Evolutionary conservation across 1,140 invertebrate species (phyloP), one percentile per base, ranked within the genome.

Genomic region (Thaumetopoea pityocampa): DNA sequence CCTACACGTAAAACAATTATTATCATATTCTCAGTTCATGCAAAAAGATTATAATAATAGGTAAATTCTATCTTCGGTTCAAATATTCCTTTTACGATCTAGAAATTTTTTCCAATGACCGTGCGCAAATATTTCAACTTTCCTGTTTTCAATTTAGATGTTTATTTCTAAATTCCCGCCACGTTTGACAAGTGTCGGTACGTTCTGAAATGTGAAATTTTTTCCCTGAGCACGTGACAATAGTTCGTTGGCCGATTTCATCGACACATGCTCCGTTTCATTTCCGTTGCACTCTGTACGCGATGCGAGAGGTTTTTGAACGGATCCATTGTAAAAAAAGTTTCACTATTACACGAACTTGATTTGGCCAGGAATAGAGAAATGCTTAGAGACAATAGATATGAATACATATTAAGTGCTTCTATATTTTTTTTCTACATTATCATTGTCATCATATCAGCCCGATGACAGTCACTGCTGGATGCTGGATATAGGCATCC

Each of bases 281-380:
- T 81, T 81, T 81, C 77, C 77, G 61, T 37, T 65, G 62, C 65
- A 56, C 68, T 53, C 61, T 51, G 61, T 62, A 35, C 68, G 55
- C 46, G 46, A 28, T 52, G 43, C 15, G 52, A 41, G 54, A 54
- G 63, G 58, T 67, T 78, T 69, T 68, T 69, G 43, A 64, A 59
- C 56, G 45, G 57, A 50, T 34, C 40, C 56, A 60, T 67, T 59
- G 61, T 62, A 70, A 73, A 72, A 73, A 79, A 74, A 71, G 64
- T 81, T 65, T 68, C 71, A 82, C 77, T 82, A 82, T 82, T 82
- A 70, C 70, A 62, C 69, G 65, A 74, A 79, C 70, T 77, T 79
- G 67, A 79, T 79, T 77, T 77, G 60, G 57, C 66, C 61, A 58
- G 43, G 60, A 54, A 67, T 51, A 68, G 40, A 4, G 36, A 32